phyloP scores from a whole-genome alignment of 2,113 vertebrate species.

The Rallus limicola region DNA sequence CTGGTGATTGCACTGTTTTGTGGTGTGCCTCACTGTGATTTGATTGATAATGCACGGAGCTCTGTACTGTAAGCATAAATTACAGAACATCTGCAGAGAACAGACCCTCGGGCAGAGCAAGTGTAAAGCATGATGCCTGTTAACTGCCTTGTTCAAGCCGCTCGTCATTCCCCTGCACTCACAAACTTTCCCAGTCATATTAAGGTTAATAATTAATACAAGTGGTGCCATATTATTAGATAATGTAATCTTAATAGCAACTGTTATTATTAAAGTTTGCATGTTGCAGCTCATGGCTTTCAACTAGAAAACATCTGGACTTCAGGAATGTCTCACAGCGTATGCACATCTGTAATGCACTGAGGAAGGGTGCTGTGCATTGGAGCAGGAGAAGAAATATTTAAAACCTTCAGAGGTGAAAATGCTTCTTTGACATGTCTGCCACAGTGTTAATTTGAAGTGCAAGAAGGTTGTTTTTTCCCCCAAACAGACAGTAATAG shows the following conservation, averaged over 20 bases:
- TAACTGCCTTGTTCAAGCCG: background rate
- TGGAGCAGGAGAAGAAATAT: background rate
- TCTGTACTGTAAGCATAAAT: background rate
- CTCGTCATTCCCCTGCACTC: background rate
- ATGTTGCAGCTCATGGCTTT: background rate
- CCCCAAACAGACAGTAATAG: background rate
- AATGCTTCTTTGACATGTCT: background rate
- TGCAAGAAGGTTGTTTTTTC: background rate
- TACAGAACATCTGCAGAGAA: constrained; percentile 17
- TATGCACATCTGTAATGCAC: background rate
- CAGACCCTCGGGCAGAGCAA: background rate
- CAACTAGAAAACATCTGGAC: background rate
- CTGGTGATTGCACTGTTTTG: background rate
- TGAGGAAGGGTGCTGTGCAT: background rate
- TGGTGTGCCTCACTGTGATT: background rate
- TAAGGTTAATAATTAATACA: background rate
- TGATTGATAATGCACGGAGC: background rate
- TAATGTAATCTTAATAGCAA: background rate
- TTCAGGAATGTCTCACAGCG: background rate
- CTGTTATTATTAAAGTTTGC: background rate
- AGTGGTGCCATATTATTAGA: background rate
- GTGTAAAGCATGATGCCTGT: background rate
- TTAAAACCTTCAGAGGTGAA: background rate
- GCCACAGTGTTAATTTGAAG: background rate
- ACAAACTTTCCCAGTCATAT: background rate